phyloP scores from a whole-genome alignment of 2,797 vertebrate genomes.

The Pristis pectinata region DNA sequence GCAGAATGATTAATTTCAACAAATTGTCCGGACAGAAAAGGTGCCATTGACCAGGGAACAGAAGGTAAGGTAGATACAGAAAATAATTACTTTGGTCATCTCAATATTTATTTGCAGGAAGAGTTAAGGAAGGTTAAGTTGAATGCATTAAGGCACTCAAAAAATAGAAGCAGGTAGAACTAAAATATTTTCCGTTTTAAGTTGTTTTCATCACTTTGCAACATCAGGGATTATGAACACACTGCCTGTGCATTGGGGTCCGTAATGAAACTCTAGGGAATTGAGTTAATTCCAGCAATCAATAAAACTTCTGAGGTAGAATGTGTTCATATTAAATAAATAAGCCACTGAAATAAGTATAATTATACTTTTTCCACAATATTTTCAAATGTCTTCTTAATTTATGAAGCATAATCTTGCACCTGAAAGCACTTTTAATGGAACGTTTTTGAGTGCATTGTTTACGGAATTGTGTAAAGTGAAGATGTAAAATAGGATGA shows the following conservation, averaged over 20 bases:
- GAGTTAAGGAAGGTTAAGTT: too few relatives aligned
- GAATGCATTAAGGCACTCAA: neutral
- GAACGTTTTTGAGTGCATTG: conserved; percentile 1
- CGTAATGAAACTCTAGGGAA: neutral
- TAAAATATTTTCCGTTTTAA: neutral
- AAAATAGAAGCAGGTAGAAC: neutral
- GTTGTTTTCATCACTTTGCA: neutral
- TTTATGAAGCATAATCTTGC: neutral
- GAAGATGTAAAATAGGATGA: conserved; percentile 20
- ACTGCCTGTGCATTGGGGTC: neutral
- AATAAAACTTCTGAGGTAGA: neutral
- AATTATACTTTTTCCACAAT: conserved; percentile 1
- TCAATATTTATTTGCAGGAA: too few relatives aligned
- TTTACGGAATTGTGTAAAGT: conserved; percentile 29
- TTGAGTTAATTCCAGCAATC: neutral
- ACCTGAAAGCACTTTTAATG: conserved; percentile 23
- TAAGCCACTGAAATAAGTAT: neutral
- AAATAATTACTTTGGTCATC: too few relatives aligned
- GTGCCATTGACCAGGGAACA: too few relatives aligned
- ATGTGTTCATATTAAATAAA: neutral
- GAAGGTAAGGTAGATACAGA: too few relatives aligned
- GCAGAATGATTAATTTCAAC: too few relatives aligned
- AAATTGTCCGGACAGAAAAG: too few relatives aligned
- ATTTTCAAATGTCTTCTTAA: neutral
- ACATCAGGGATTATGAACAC: neutral